Percentiles rank a stretch among this genome's conserved stretches.
phyloP scores from a whole-genome alignment of 2,888 invertebrate genomes.

The Esperia sulphurella region DNA sequence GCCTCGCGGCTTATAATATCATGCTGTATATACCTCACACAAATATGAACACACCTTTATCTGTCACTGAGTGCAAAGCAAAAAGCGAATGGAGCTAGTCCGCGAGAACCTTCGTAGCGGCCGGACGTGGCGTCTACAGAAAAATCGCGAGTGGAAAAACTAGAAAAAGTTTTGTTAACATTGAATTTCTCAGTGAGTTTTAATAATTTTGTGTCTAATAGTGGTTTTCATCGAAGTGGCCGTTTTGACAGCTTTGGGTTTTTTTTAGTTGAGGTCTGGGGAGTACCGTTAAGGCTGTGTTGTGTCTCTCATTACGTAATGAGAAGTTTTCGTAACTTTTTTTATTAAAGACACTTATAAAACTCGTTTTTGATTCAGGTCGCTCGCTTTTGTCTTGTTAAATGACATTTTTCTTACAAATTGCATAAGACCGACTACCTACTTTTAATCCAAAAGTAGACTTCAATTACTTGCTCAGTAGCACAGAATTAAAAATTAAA shows the following conservation, averaged over 20 bases:
- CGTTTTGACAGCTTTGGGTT: conserved; percentile 1
- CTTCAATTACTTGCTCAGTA: not conserved
- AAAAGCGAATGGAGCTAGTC: conserved; percentile 15
- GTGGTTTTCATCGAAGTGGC: conserved; percentile 2
- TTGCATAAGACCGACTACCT: conserved; percentile 5
- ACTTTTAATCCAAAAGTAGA: not conserved
- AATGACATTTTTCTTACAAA: conserved; percentile 12
- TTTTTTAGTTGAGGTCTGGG: not conserved
- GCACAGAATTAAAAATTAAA: too few species aligned
- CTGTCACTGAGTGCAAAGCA: not conserved
- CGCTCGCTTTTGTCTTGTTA: conserved; percentile 16
- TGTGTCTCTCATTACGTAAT: conserved; percentile 15
- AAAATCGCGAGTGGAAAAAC: not conserved
- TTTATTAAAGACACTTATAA: conserved; percentile 17
- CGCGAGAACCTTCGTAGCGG: conserved; percentile 9
- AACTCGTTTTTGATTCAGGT: conserved; percentile 20
- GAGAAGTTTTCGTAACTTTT: conserved; percentile 18
- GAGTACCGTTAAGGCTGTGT: conserved; percentile 6
- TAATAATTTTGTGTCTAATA: not conserved
- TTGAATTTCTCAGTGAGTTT: conserved; percentile 2
- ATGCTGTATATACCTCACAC: not conserved
- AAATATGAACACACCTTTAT: not conserved
- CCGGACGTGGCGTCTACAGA: conserved; percentile 11
- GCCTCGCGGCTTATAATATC: too few species aligned
- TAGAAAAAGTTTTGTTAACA: not conserved